Conservation (phyloP, 2,113 vertebrate species). For the Colossoma macropomum region DNA sequence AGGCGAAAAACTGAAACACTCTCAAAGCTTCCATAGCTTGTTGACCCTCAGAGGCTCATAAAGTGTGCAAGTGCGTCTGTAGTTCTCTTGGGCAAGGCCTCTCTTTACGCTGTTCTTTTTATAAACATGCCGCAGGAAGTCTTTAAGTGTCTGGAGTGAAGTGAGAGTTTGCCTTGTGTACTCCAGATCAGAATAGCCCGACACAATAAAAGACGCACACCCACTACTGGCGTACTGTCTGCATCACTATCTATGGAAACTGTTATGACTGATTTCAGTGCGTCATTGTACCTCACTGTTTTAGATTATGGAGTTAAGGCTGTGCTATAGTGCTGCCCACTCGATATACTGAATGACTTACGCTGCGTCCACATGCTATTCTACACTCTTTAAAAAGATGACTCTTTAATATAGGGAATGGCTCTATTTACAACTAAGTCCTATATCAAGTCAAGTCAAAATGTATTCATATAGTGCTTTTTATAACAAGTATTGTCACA, state of each 20-base stretch:
- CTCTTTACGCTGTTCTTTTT: conserved; percentile 46
- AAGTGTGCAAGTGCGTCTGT: not conserved
- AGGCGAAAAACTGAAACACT: not conserved
- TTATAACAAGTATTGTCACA: too few relatives aligned
- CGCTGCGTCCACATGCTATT: too few relatives aligned
- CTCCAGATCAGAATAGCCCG: conserved; percentile 60
- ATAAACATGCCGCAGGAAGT: conserved; percentile 63
- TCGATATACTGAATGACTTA: too few relatives aligned
- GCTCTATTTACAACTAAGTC: too few relatives aligned
- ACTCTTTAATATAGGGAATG: too few relatives aligned
- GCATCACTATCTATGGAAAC: conserved; percentile 1
- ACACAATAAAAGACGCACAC: conserved; percentile 41
- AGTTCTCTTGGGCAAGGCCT: not conserved
- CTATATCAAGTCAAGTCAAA: too few relatives aligned
- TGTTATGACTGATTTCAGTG: too few relatives aligned
- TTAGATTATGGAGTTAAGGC: too few relatives aligned
- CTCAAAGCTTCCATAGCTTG: not conserved
- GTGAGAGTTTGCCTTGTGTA: conserved; percentile 43
- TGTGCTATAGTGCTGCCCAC: too few relatives aligned
- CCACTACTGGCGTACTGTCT: conserved; percentile 50
- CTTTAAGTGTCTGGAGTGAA: conserved; percentile 57
- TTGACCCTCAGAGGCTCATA: conserved; percentile 9
- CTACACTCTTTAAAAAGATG: too few relatives aligned
- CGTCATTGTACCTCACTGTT: too few relatives aligned
- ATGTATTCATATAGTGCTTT: too few relatives aligned